Percentiles rank a stretch among this genome's conserved stretches.
Evolutionary conservation across 53 echinoderm and acorn worm genomes (phyloP).

Genomic region (Paelopatides confundens): DNA sequence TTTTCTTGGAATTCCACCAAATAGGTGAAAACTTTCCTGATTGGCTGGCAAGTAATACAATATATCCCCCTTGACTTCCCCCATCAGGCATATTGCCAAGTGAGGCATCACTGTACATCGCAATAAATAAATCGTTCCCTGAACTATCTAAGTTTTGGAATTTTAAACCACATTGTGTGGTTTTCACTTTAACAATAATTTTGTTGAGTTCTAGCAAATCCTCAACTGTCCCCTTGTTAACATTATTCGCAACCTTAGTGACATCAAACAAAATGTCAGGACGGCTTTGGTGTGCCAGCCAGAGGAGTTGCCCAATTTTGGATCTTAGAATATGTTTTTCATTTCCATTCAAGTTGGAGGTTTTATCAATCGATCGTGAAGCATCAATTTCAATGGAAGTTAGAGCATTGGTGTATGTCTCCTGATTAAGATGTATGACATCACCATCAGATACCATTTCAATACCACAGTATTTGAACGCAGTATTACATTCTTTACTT

Average conservation of each 20-base stretch:
- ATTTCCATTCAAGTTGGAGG: background rate
- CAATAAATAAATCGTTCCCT: slow-evolving; percentile 23
- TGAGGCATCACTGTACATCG: slow-evolving; percentile 30
- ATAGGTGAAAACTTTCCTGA: slow-evolving; percentile 14
- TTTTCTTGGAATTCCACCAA: slow-evolving; percentile 28
- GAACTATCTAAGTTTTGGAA: slow-evolving; percentile 7
- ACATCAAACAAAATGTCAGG: slow-evolving; percentile 34
- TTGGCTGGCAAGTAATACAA: background rate
- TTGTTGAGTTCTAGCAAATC: slow-evolving; percentile 17
- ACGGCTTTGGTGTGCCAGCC: slow-evolving; percentile 22
- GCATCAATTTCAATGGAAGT: slow-evolving; percentile 5
- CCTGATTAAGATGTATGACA: slow-evolving; percentile 31
- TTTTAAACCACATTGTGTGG: slow-evolving; percentile 1
- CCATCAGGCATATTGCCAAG: slow-evolving; percentile 35
- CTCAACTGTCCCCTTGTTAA: background rate
- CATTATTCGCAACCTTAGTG: slow-evolving; percentile 17
- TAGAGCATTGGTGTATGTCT: background rate
- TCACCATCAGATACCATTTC: background rate
- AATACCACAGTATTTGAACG: slow-evolving; percentile 52
- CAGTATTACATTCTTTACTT: slow-evolving; percentile 23
- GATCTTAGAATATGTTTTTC: slow-evolving; percentile 23
- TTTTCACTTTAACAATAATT: slow-evolving; percentile 25
- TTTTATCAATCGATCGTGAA: background rate
- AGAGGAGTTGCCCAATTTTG: slow-evolving; percentile 24
- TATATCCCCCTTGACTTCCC: slow-evolving; percentile 22